phyloP scores from a whole-genome alignment of 2,888 invertebrate species.

The Caenorhabditis doughertyi region DNA sequence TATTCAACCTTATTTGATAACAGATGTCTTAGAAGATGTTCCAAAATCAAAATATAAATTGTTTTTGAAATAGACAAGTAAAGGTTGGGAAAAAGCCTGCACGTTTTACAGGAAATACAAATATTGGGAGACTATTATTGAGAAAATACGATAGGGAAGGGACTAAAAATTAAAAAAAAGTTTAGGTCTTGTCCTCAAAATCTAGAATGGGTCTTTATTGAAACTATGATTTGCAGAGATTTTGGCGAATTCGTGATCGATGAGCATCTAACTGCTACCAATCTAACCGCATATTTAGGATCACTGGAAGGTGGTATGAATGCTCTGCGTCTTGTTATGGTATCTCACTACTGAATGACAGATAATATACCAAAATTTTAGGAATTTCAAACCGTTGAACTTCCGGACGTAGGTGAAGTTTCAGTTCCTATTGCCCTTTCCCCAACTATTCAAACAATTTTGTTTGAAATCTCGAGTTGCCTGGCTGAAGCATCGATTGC shows the following conservation, averaged over 20 bases:
- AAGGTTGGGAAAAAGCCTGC: background rate
- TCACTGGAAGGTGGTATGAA: constrained; percentile 61
- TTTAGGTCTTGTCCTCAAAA: too few species aligned
- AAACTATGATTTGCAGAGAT: constrained; percentile 40
- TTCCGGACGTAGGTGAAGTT: constrained; percentile 67
- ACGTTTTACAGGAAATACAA: too few species aligned
- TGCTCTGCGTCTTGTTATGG: constrained; percentile 55
- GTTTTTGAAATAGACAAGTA: background rate
- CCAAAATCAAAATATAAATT: too few species aligned
- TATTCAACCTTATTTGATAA: too few species aligned
- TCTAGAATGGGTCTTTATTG: too few species aligned
- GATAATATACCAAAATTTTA: constrained; percentile 4
- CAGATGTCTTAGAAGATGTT: too few species aligned
- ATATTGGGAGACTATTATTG: too few species aligned
- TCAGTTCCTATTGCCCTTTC: constrained; percentile 65
- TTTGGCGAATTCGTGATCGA: constrained; percentile 44
- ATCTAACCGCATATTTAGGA: constrained; percentile 52
- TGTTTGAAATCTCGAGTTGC: constrained; percentile 55
- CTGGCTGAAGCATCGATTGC: constrained; percentile 62
- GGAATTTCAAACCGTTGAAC: constrained; percentile 68
- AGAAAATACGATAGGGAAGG: background rate
- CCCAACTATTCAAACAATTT: constrained; percentile 51
- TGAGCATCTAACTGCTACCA: constrained; percentile 46
- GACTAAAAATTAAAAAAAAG: background rate
- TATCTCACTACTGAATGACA: background rate